Evolutionary conservation across 2,113 vertebrate species (phyloP), one percentile per base, ranked within the genome.

Genomic region (Turdus rufiventris): DNA sequence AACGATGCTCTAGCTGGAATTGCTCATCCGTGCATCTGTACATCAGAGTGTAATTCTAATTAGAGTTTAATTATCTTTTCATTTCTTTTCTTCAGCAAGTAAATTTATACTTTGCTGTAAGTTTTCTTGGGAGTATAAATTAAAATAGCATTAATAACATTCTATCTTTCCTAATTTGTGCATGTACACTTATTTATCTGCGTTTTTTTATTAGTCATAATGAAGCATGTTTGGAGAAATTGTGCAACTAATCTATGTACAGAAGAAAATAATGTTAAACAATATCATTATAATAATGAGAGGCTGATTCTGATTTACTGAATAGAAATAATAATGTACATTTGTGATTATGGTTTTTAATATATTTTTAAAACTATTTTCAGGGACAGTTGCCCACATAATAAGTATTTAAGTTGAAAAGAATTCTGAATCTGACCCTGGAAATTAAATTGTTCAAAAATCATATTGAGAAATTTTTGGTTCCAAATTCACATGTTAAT

Each of bases 61-160:
- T 95, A 89, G 78, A 95, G 53, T 80, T 93, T 95, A 94, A 97
- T 97, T 97, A 96, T 95, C 18, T 93, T 94, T 94, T 95, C 70
- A 89, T 97, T 94, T 96, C 74, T 96, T 94, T 96, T 94, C 63
- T 86, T 83, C 38, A 87, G 72, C 67, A 60, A 90, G 79, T 54
- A 94, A 89, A 96, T 96, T 92, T 94, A 94, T 94, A 95, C 74
- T 83, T 97, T 82, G 63, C 83, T 92, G 56, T 67, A 96, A 86
- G 71, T 91, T 97, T 97, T 93, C 89, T 94, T 80, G 53, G n/a
- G 85, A 92, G 47, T 80, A 84, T 97, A 96, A 96, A 97, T 95
- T 95, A 94, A 78, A 85, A 79, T 76, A 88, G 72, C 74, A 93
- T 94, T 91, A 94, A 89, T 96, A 95, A 88, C 62, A 77, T 90